phyloP scores from a whole-genome alignment of 2,888 invertebrate species.

The Arctia plantaginis region DNA sequence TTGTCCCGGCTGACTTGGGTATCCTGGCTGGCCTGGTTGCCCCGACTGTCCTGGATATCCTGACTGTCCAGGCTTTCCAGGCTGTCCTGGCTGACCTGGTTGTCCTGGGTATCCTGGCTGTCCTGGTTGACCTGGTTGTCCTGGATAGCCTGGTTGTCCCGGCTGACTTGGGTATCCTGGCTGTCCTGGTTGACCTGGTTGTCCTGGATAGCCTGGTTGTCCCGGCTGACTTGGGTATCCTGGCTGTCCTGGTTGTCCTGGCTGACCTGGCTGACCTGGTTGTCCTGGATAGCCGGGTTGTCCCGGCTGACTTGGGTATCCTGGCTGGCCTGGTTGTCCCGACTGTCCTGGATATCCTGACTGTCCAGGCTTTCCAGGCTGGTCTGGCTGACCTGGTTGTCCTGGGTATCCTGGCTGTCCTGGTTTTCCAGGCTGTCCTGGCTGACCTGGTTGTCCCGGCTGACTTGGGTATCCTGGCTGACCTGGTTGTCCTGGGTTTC shows the following conservation, averaged over 20 bases:
- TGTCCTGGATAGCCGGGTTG: slow-evolving; percentile 38
- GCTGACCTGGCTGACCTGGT: slow-evolving; percentile 36
- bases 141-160: slow-evolving; percentile 15
- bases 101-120: slow-evolving; percentile 68
- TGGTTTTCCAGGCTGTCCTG: slow-evolving; percentile 52
- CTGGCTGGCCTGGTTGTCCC: slow-evolving; percentile 51
- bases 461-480: slow-evolving; percentile 54
- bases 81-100: slow-evolving; percentile 14
- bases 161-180: slow-evolving; percentile 29
- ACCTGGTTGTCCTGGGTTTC: slow-evolving; percentile 26
- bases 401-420: slow-evolving; percentile 64
- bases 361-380: slow-evolving; percentile 46
- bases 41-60: slow-evolving; percentile 64
- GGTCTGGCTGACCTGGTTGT: slow-evolving; percentile 57
- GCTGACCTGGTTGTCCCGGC: slow-evolving; percentile 62
- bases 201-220: neutral
- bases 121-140: slow-evolving; percentile 22
- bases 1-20: slow-evolving; percentile 23
- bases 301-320: slow-evolving; percentile 41
- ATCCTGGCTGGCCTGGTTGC: slow-evolving; percentile 36
- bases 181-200: slow-evolving; percentile 20
- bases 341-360: slow-evolving; percentile 48
- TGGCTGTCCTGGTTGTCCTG: slow-evolving; percentile 38
- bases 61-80: slow-evolving; percentile 17
- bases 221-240: slow-evolving; percentile 35